phyloP scores from a whole-genome alignment of 2,113 vertebrate species.

The Cyprinodon tularosa region DNA sequence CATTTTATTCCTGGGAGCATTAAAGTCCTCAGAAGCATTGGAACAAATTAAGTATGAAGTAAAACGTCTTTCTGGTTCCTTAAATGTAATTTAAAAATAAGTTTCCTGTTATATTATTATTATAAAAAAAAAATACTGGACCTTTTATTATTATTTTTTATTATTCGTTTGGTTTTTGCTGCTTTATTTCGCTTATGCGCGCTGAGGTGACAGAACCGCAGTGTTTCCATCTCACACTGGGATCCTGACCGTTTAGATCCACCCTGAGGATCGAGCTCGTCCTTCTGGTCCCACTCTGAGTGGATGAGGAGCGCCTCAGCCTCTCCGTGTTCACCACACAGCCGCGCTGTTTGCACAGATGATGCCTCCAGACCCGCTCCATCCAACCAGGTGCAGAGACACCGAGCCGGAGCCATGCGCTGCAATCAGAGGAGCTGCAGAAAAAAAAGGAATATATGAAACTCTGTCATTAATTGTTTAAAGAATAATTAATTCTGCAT shows the following conservation, averaged over 20 bases:
- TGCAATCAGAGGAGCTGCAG: background rate
- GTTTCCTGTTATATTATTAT: no score
- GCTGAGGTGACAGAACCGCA: no score
- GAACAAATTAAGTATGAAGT: background rate
- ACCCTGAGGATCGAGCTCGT: background rate
- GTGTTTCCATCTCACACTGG: no score
- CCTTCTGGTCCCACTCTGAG: background rate
- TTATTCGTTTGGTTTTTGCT: no score
- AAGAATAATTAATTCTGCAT: background rate
- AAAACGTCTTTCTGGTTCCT: background rate
- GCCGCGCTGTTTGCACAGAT: slow-evolving; percentile 68
- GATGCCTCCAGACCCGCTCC: background rate
- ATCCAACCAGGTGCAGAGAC: background rate
- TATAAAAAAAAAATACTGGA: no score
- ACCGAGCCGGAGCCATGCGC: background rate
- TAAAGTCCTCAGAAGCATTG: background rate
- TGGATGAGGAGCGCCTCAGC: background rate
- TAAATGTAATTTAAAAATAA: background rate
- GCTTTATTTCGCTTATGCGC: no score
- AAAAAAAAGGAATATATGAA: background rate
- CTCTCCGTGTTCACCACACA: slow-evolving; percentile 52
- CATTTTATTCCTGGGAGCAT: background rate
- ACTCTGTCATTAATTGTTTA: background rate
- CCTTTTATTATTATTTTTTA: no score
- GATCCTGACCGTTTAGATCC: background rate